phyloP scores from a whole-genome alignment of 2,888 invertebrate species.

The Pterostichus madidus region DNA sequence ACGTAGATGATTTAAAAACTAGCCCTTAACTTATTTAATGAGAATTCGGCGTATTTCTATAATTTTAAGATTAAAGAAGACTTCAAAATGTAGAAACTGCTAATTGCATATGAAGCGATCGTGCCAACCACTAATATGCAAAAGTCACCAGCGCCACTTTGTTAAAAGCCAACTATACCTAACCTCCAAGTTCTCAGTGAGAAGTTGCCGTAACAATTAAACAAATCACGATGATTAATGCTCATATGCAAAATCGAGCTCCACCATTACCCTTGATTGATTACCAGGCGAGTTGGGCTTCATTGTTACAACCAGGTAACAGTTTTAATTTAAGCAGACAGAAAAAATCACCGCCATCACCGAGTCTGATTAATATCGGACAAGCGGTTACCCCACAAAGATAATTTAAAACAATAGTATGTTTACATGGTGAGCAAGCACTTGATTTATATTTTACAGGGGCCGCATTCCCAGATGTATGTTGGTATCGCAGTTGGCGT shows the following conservation, averaged over 20 bases:
- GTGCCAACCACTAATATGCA: too few relatives aligned
- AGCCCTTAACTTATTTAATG: too few relatives aligned
- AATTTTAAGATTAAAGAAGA: too few relatives aligned
- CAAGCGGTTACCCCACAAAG: constrained; percentile 61
- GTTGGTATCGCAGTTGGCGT: constrained; percentile 56
- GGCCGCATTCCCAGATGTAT: constrained; percentile 62
- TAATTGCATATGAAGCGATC: too few relatives aligned
- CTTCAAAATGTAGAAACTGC: too few relatives aligned
- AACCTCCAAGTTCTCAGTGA: constrained; percentile 1
- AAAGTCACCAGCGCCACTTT: background rate
- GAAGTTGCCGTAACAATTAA: constrained; percentile 58
- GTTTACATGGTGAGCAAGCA: constrained; percentile 61
- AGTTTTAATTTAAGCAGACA: constrained; percentile 65
- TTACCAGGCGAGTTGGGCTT: constrained; percentile 21
- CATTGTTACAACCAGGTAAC: constrained; percentile 62
- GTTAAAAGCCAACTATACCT: background rate
- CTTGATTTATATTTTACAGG: constrained; percentile 63
- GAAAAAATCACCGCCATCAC: constrained; percentile 61
- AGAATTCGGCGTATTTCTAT: too few relatives aligned
- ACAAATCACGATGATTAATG: constrained; percentile 64
- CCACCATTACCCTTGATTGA: constrained; percentile 60
- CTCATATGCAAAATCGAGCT: constrained; percentile 55
- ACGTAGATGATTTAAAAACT: too few relatives aligned
- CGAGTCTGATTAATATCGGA: constrained; percentile 58
- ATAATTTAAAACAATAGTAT: constrained; percentile 66